Evolutionary conservation across 2,888 invertebrate species (phyloP).

Genomic region (Tetragnatha montana): DNA sequence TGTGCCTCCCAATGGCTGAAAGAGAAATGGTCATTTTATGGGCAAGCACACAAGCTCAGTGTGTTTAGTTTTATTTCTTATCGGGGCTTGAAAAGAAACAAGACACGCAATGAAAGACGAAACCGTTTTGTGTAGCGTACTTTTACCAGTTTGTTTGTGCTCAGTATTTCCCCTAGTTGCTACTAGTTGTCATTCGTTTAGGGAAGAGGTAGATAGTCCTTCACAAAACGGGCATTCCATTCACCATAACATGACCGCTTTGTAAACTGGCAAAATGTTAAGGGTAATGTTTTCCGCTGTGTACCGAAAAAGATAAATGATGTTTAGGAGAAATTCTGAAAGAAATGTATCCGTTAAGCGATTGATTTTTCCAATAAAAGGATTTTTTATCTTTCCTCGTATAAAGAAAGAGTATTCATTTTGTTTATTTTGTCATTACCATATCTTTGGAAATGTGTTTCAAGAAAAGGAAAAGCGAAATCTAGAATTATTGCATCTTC

Average conservation of each 20-base stretch:
- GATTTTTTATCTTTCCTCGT: not conserved
- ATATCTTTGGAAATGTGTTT: not conserved
- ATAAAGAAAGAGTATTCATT: not conserved
- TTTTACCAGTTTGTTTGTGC: constrained; percentile 1
- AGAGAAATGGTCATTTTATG: constrained; percentile 49
- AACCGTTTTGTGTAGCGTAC: not conserved
- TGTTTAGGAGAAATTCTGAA: not conserved
- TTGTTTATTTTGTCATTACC: not conserved
- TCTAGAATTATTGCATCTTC: too few relatives aligned
- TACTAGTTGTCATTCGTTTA: constrained; percentile 20
- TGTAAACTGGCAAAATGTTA: constrained; percentile 4
- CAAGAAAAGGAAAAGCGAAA: not conserved
- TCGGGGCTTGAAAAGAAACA: constrained; percentile 20
- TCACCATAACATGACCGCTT: constrained; percentile 22
- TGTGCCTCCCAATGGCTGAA: constrained; percentile 5
- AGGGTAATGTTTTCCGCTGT: not conserved
- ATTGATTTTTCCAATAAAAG: not conserved
- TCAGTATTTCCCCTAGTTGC: not conserved
- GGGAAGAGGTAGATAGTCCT: not conserved
- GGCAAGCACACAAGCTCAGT: not conserved
- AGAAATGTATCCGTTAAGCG: not conserved
- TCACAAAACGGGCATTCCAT: constrained; percentile 16
- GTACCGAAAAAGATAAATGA: not conserved
- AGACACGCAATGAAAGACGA: not conserved
- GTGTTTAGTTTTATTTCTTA: constrained; percentile 15